phyloP scores from a whole-genome alignment of 1,140 invertebrate genomes.

The Daktulosphaira vitifoliae region DNA sequence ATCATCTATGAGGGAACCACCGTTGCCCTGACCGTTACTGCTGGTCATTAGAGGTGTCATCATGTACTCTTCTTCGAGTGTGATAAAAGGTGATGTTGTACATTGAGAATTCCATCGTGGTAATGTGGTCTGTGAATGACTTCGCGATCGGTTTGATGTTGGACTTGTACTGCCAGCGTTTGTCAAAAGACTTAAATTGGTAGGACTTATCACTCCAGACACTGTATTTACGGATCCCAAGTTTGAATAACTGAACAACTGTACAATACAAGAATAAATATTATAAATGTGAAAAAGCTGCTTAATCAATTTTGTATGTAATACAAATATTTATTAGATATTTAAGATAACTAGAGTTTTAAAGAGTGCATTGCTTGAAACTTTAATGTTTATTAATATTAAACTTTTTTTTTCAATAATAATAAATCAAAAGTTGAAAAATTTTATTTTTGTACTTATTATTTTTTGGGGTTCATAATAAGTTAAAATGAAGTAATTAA shows the following conservation, averaged over 20 bases:
- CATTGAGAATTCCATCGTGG: slow-evolving; percentile 67
- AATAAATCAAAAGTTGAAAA: no score
- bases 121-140: slow-evolving; percentile 54
- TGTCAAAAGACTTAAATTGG: slow-evolving; percentile 79
- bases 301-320: background rate
- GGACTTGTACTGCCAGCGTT: slow-evolving; percentile 48
- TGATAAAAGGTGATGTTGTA: slow-evolving; percentile 59
- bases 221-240: slow-evolving; percentile 64
- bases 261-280: no score
- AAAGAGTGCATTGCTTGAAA: no score
- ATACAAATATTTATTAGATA: background rate
- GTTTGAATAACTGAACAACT: slow-evolving; percentile 84
- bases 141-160: slow-evolving; percentile 47
- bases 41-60: slow-evolving; percentile 61
- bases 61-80: slow-evolving; percentile 89
- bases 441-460: no score
- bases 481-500: no score
- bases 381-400: no score
- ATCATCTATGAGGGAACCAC: slow-evolving; percentile 40
- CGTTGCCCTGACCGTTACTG: slow-evolving; percentile 33
- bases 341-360: background rate
- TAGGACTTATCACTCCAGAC: slow-evolving; percentile 80
- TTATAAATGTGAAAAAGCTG: background rate
- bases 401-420: no score
- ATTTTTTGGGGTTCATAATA: no score